A percentile compares a stretch with the other conserved stretches of the same genome.
Conservation (phyloP, 2,888 invertebrate genomes). For the Hoplodrina blanda region DNA sequence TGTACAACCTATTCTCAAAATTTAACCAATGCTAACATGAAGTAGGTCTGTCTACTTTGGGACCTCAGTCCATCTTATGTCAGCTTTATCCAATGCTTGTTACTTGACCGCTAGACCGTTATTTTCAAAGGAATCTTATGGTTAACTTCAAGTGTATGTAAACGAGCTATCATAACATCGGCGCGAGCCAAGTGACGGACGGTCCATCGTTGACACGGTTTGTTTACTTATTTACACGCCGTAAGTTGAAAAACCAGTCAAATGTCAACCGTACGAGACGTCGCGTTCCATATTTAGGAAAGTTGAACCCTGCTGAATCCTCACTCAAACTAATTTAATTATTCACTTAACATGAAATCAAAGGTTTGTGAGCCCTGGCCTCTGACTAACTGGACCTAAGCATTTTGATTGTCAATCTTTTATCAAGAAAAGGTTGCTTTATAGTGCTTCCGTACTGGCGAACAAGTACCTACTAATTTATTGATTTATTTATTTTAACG, state of each 20-base stretch:
- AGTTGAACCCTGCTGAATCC: slow-evolving; percentile 12
- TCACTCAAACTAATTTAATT: slow-evolving; percentile 13
- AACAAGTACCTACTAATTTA: no score
- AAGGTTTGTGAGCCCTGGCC: slow-evolving; percentile 9
- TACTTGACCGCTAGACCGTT: not conserved
- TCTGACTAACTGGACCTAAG: not conserved
- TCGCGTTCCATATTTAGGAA: slow-evolving; percentile 33
- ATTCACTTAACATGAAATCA: slow-evolving; percentile 19
- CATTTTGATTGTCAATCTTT: not conserved
- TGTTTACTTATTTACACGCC: slow-evolving; percentile 48
- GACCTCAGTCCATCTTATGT: no score
- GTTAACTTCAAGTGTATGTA: not conserved
- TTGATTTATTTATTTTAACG: not conserved
- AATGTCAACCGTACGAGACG: slow-evolving; percentile 15
- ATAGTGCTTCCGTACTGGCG: no score
- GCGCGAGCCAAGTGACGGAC: slow-evolving; percentile 5
- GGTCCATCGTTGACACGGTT: slow-evolving; percentile 14
- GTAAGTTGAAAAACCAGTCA: slow-evolving; percentile 32
- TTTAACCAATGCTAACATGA: no score
- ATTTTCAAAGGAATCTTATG: not conserved
- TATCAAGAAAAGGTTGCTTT: no score
- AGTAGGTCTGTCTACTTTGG: no score
- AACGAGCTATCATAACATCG: not conserved
- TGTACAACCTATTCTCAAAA: no score
- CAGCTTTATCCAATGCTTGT: no score